phyloP scores from a whole-genome alignment of 64 coral and sea anemone genomes.

The Dendrophyllia cribrosa region DNA sequence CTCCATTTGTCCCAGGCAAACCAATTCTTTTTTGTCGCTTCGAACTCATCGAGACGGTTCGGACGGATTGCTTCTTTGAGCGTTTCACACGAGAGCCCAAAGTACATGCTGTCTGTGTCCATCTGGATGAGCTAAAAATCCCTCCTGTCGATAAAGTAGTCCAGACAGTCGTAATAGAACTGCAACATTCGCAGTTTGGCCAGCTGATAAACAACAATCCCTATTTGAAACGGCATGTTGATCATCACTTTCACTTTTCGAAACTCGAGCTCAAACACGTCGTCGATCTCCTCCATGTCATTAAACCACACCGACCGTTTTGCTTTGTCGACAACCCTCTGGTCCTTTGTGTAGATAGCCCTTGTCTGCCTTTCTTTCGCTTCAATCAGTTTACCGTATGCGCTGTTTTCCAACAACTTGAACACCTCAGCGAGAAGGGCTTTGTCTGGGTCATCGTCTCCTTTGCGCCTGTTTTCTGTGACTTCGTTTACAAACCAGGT shows the following conservation, averaged over 20 bases:
- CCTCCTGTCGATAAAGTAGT: neutral
- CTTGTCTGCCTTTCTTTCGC: conserved; percentile 14
- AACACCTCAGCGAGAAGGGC: conserved; percentile 41
- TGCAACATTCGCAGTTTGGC: conserved; percentile 6
- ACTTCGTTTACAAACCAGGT: conserved; percentile 66
- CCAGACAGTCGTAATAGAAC: conserved; percentile 31
- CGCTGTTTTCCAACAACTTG: conserved; percentile 55
- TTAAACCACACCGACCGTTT: conserved; percentile 45
- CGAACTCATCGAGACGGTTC: neutral
- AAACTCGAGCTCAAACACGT: conserved; percentile 1
- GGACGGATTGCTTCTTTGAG: conserved; percentile 29
- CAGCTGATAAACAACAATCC: conserved; percentile 48
- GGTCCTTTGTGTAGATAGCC: conserved; percentile 20
- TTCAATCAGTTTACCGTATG: conserved; percentile 63
- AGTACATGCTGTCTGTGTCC: conserved; percentile 59
- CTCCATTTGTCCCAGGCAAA: conserved; percentile 31
- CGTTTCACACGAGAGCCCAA: conserved; percentile 14
- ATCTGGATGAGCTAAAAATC: conserved; percentile 60
- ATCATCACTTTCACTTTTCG: conserved; percentile 14
- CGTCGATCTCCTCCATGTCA: conserved; percentile 57
- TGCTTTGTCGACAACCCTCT: neutral
- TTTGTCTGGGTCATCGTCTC: neutral
- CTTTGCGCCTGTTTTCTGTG: neutral
- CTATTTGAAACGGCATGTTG: conserved; percentile 46
- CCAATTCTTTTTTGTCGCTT: conserved; percentile 24